Base-by-base conservation (phyloP, 1,140 invertebrate genomes). In the Drosophila sp. region DNA sequence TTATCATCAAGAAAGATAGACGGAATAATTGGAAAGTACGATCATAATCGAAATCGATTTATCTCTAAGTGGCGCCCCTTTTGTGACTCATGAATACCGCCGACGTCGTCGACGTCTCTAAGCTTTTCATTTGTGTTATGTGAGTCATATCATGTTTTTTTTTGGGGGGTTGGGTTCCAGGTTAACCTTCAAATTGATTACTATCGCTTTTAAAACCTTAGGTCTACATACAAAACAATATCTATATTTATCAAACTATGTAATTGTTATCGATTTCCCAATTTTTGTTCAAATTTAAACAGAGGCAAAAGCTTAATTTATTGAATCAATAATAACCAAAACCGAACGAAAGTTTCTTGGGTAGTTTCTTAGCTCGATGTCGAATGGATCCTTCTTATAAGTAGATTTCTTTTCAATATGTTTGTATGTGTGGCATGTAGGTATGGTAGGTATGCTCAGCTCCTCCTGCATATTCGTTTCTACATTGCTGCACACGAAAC, bases 401-500 rank as follows among this genome's bases (percentile, higher is more conserved):
- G 4, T 38, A 35, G 33, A 2, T 35, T 35, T 1, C 3, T 33
- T 33, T 7, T 1, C 33, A 35, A 2, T 50, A 27, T 10, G 17
- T 47, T 23, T 23, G 17, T 23, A 23, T 33, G 4, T 33, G 4
- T 17, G 8, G 3, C 4, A 44, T 17, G 17, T 1, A 17, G 4
- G 6, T 47, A 7, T 50, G 23, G 8, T 38, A 38, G 23, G 44
- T 6, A 50, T 61, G 23, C 8, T 8, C 17, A 17, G 17, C 40
- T 63, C 69, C 0, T 38, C 74, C 56, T 63, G 70, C 65, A 62
- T 63, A 70, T 73, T 77, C 83, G 73, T 76, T 87, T 87, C 83
- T 86, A 83, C 84, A 80, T 70, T 89, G 76, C 84, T 87, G 83
- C 87, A 84, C 83, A 87, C 85, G 80, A 80, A 89, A 66, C 80